These are phyloP conservation scores for Danio aesculapii DNA, from an alignment of 2,797 vertebrate genomes.

Conservation along the genomic window DNA sequence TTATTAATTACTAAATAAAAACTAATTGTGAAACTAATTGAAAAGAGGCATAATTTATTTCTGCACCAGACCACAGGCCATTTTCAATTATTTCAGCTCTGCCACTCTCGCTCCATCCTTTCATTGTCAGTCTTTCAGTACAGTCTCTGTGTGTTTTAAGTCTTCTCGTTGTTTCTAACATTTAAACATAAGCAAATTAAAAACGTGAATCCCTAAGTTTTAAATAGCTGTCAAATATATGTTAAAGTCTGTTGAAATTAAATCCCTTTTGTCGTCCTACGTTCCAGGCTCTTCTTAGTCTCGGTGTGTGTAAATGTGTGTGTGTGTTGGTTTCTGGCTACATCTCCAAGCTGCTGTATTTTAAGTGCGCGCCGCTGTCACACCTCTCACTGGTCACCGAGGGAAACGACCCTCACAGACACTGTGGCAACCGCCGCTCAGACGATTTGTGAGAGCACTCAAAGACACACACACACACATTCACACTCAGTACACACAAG, in stretches of 20 bases:
- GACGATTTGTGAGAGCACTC: constrained; percentile 69
- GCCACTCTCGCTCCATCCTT: constrained; percentile 57
- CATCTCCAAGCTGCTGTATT: constrained; percentile 57
- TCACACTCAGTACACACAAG: constrained; percentile 42
- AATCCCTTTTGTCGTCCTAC: not conserved
- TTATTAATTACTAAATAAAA: constrained; percentile 88
- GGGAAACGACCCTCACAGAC: constrained; percentile 74
- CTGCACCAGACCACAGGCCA: constrained; percentile 78
- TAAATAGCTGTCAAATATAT: not conserved
- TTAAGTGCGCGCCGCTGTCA: constrained; percentile 59
- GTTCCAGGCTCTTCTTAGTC: not conserved
- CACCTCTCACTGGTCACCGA: constrained; percentile 69
- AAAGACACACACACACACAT: constrained; percentile 49
- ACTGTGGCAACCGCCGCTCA: constrained; percentile 69
- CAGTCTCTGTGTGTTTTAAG: constrained; percentile 14
- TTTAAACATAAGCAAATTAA: not conserved
- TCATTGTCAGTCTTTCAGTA: not conserved
- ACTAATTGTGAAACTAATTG: constrained; percentile 87
- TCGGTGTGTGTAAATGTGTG: constrained; percentile 39
- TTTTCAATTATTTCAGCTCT: constrained; percentile 80
- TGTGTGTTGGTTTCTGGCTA: constrained; percentile 41
- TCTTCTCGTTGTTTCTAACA: constrained; percentile 1
- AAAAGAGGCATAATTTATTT: constrained; percentile 83
- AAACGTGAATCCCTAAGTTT: not conserved
- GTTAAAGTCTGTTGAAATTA: not conserved